Base-by-base conservation (phyloP, 2,888 invertebrate genomes). In the Lordiphosa fenestrarum region DNA sequence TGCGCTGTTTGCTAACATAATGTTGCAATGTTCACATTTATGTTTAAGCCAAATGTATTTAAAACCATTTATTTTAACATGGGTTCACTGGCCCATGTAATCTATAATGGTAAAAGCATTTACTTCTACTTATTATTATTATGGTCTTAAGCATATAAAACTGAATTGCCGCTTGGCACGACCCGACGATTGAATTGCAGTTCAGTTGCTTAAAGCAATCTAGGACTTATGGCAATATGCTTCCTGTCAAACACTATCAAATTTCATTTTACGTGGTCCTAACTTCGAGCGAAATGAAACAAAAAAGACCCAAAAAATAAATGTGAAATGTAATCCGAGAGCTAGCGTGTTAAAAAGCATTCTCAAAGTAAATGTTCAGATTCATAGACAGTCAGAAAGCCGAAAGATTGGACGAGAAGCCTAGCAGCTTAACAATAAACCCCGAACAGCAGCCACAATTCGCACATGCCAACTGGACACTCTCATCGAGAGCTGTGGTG, bases 171-270 rank as follows among this genome's bases (percentile, higher is more conserved):
- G 23, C 6, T 12, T 15, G 4, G 6, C 9, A 33, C 38, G 33
- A 50, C 9, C 35, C 48, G 39, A 21, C 61, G 57, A 75, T 82
- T 83, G 80, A 74, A 78, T 83, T 78, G 72, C 75, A 73, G 46
- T 71, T 83, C 59, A 55, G 50, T 44, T 53, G 66, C 52, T 66
- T 61, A 59, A 47, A 49, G 53, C 61, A 66, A 64, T 61, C 49
- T 35, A 39, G 46, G 15, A 35, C 46, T 48, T 15, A 46, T 62
- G 12, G 37, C 21, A 33, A 25, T 35, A 23, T 41, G 36, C 47
- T 48, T 53, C 38, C 19, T 55, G 40, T 64, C 53, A 47, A 60
- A 40, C 39, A 51, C 61, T 38, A 80, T 75, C 53, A 69, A 80
- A 69, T 83, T 83, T 55, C 53, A 42, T 53, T 78, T 71, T 61